phyloP scores from a whole-genome alignment of 1,140 invertebrate genomes.

The Thaumatotibia leucotreta region DNA sequence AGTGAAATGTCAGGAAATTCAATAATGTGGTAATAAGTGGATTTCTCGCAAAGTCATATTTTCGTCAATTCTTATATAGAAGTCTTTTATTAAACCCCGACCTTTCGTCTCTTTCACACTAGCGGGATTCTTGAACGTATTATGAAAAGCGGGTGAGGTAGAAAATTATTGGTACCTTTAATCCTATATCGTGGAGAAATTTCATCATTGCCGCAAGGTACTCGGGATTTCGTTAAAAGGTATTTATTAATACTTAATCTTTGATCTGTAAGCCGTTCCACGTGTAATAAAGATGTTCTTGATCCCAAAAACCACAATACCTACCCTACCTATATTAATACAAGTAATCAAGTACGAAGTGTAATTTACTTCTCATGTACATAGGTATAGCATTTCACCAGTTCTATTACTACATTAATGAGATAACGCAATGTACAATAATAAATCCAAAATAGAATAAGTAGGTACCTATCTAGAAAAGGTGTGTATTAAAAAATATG shows the following conservation, averaged over 20 bases:
- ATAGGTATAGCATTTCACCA: too few species aligned
- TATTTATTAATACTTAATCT: not conserved
- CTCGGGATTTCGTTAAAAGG: not conserved
- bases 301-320: too few species aligned
- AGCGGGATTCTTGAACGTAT: not conserved
- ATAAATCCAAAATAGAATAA: too few species aligned
- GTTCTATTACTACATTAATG: too few species aligned
- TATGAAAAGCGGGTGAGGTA: not conserved
- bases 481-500: too few species aligned
- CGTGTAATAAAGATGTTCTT: not conserved
- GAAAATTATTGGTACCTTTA: constrained; percentile 11
- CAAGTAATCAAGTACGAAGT: too few species aligned
- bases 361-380: too few species aligned
- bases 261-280: not conserved
- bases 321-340: too few species aligned
- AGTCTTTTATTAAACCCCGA: constrained; percentile 36
- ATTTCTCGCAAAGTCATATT: constrained; percentile 46
- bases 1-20: constrained; percentile 49
- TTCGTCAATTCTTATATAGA: constrained; percentile 35
- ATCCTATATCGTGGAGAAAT: not conserved
- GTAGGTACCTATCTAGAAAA: too few species aligned
- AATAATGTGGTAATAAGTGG: constrained; percentile 58
- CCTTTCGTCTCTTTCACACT: constrained; percentile 21
- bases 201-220: constrained; percentile 5
- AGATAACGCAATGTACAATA: too few species aligned